Percentiles rank a stretch among this genome's conserved stretches.
Conservation (phyloP, 2,888 invertebrate genomes). For the Meiosimyza platycephala region DNA sequence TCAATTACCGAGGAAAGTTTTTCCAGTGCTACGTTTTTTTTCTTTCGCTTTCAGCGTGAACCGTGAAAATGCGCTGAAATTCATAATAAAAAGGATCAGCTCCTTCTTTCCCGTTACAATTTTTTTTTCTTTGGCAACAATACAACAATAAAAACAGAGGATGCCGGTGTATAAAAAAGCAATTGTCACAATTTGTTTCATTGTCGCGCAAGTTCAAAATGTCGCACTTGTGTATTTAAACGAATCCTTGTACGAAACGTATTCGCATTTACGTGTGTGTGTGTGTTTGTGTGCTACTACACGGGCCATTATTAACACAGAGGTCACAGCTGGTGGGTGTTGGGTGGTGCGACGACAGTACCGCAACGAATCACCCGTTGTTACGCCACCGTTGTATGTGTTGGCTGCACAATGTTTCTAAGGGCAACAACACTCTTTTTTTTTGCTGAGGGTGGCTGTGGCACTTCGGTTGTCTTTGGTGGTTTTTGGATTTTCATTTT, state of each 20-base stretch:
- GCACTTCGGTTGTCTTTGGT: conserved; percentile 6
- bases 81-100: not conserved
- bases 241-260: not conserved
- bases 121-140: not conserved
- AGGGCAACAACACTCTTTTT: not conserved
- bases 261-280: conserved; percentile 1
- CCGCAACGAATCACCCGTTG: conserved; percentile 18
- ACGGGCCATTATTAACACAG: conserved; percentile 27
- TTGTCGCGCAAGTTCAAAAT: conserved; percentile 29
- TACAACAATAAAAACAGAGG: conserved; percentile 17
- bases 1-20: conserved; percentile 13
- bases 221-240: conserved; percentile 24
- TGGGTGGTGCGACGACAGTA: conserved; percentile 16
- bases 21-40: not conserved
- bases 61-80: conserved; percentile 26
- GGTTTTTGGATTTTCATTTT: conserved; percentile 9
- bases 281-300: conserved; percentile 12
- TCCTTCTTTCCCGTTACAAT: not conserved
- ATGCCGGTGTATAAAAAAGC: conserved; percentile 23
- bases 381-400: conserved; percentile 3
- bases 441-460: conserved; percentile 4
- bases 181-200: conserved; percentile 36
- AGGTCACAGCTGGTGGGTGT: conserved; percentile 36
- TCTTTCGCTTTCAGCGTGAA: conserved; percentile 14
- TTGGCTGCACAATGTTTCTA: not conserved